A percentile compares a stretch with the other conserved stretches of the same genome.
These are phyloP conservation scores for Elephantulus edwardii DNA, from an alignment of 2,113 vertebrate genomes.

Conservation along the genomic window DNA sequence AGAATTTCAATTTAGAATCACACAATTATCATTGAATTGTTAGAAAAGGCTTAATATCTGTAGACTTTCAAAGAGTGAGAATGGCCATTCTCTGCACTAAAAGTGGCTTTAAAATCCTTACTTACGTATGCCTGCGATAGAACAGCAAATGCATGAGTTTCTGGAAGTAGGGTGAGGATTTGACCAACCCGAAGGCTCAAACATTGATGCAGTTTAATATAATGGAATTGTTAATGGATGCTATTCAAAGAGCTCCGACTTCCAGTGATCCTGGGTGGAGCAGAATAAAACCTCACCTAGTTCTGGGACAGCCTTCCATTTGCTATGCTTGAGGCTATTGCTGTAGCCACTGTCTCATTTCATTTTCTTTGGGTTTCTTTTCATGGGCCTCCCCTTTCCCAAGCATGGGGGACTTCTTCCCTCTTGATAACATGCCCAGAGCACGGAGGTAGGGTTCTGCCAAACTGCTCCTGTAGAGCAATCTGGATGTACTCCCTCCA, in stretches of 20 bases:
- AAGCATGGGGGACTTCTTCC: no score
- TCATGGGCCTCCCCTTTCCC: not conserved
- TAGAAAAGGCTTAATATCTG: not conserved
- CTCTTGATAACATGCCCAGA: not conserved
- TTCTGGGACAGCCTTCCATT: no score
- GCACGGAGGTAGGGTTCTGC: not conserved
- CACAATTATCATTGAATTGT: not conserved
- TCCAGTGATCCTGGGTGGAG: no score
- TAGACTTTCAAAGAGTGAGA: not conserved
- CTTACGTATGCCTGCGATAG: not conserved
- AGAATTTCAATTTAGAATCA: not conserved
- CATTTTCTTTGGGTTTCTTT: not conserved
- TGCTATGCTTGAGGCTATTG: no score
- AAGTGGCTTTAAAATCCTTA: constrained; percentile 10
- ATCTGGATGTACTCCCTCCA: not conserved
- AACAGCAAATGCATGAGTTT: not conserved
- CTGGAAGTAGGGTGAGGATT: not conserved
- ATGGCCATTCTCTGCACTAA: not conserved
- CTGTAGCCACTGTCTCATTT: not conserved
- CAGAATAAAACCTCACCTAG: no score
- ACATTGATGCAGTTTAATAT: not conserved
- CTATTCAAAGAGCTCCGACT: no score
- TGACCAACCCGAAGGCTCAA: not conserved
- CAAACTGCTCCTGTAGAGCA: no score
- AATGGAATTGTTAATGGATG: no score